Evolutionary conservation across 2,888 invertebrate species (phyloP).

Genomic region (Suillia variegata): DNA sequence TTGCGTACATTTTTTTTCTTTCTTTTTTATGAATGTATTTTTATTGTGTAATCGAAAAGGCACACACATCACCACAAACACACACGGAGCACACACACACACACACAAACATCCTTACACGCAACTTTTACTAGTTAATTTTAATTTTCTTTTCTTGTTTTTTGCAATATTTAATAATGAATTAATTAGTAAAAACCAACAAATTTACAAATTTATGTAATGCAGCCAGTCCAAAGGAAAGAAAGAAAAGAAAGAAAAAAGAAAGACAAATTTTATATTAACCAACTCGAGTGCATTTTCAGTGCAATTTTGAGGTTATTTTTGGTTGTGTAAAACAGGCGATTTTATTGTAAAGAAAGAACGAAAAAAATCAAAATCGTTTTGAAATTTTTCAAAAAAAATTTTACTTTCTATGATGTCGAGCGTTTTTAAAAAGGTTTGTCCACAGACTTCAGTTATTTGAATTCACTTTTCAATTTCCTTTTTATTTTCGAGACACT

Average conservation of each 20-base stretch:
- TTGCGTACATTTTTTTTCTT: neutral
- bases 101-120: neutral
- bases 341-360: neutral
- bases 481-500: too few relatives aligned
- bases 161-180: too few relatives aligned
- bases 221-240: too few relatives aligned
- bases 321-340: neutral
- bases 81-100: neutral
- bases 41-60: slow-evolving; percentile 3
- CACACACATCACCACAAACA: neutral
- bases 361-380: neutral
- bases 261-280: too few relatives aligned
- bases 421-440: too few relatives aligned
- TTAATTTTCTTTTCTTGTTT: too few relatives aligned
- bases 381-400: neutral
- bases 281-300: too few relatives aligned
- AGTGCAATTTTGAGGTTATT: neutral
- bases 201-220: too few relatives aligned
- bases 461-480: too few relatives aligned
- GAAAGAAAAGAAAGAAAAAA: too few relatives aligned
- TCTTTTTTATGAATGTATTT: neutral
- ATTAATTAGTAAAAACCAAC: too few relatives aligned
- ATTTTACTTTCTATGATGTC: neutral
- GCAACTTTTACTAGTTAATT: neutral
- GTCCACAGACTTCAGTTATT: too few relatives aligned